phyloP scores from a whole-genome alignment of 2,888 invertebrate species.

The Troides oblongomaculatus region DNA sequence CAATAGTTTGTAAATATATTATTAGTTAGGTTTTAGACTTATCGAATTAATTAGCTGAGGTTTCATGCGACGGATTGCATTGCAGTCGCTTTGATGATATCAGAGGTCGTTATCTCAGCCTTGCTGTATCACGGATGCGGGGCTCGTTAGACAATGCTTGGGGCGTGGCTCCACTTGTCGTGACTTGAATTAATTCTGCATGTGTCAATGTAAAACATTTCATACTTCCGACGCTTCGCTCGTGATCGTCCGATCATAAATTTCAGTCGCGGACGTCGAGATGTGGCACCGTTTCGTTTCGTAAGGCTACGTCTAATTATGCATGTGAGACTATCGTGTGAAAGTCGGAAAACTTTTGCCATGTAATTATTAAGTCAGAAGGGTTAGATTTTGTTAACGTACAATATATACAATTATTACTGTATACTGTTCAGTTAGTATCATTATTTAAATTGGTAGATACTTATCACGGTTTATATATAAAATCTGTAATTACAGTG shows the following conservation, averaged over 20 bases:
- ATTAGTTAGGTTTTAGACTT: not conserved
- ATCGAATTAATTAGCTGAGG: not conserved
- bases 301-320: constrained; percentile 23
- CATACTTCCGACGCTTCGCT: constrained; percentile 60
- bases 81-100: constrained; percentile 52
- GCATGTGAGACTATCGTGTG: constrained; percentile 28
- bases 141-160: constrained; percentile 62
- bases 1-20: not conserved
- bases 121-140: constrained; percentile 60
- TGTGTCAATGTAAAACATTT: constrained; percentile 63
- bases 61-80: constrained; percentile 4
- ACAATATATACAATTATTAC: too few relatives aligned
- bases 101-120: constrained; percentile 49
- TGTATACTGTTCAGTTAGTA: too few relatives aligned
- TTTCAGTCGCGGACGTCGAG: constrained; percentile 24
- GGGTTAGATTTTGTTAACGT: not conserved
- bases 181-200: constrained; percentile 69
- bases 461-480: too few relatives aligned
- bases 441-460: too few relatives aligned
- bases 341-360: constrained; percentile 19
- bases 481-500: too few relatives aligned
- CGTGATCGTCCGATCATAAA: constrained; percentile 50
- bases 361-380: not conserved
- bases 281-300: constrained; percentile 23
- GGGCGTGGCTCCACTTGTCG: constrained; percentile 66